phyloP scores from a whole-genome alignment of 2,113 vertebrate species.

The Anguilla japonica region DNA sequence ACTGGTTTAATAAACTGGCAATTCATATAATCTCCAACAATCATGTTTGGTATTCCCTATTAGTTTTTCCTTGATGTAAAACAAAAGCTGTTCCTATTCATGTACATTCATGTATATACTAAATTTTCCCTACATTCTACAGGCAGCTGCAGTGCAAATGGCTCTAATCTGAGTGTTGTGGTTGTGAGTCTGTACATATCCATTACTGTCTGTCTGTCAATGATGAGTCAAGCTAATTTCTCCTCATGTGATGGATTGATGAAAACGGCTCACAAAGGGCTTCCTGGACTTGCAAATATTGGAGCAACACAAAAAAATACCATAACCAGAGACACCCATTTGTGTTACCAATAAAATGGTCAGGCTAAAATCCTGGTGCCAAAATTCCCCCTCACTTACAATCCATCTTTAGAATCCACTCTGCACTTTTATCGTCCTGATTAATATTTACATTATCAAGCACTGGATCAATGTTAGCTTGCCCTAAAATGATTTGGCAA shows the following conservation, averaged over 20 bases:
- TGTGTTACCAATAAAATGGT: neutral
- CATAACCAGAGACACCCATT: neutral
- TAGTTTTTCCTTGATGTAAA: too few relatives aligned
- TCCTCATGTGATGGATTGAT: neutral
- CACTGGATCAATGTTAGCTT: neutral
- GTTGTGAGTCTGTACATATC: conserved; percentile 4
- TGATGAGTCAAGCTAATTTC: conserved; percentile 1
- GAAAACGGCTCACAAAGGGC: neutral
- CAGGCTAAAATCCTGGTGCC: neutral
- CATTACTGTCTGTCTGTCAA: conserved; percentile 33
- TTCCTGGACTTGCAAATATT: neutral
- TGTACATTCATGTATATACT: neutral
- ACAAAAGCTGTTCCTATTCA: neutral
- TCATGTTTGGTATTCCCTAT: too few relatives aligned
- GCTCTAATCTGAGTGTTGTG: neutral
- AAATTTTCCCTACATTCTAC: neutral
- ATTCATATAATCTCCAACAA: too few relatives aligned
- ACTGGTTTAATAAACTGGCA: too few relatives aligned
- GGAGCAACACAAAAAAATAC: neutral
- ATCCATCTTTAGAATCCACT: neutral
- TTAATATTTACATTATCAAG: neutral
- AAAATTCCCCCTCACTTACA: neutral
- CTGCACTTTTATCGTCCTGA: too few relatives aligned
- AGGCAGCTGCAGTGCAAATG: neutral
- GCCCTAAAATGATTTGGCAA: neutral